These are phyloP conservation scores for Huso huso DNA, from an alignment of 2,797 vertebrate species.

Conservation along the genomic window DNA sequence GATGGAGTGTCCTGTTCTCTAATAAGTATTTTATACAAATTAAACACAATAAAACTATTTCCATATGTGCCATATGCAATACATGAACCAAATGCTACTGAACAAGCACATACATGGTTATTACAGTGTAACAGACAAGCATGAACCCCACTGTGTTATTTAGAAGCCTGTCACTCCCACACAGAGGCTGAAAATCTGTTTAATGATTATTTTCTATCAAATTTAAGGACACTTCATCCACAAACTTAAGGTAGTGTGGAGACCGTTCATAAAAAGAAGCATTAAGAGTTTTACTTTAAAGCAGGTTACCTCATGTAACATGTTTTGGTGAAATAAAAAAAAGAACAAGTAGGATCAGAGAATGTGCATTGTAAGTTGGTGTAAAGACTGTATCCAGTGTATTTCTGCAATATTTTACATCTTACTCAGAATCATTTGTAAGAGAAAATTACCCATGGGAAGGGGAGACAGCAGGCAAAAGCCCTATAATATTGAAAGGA, in stretches of 20 bases:
- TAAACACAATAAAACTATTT: no score
- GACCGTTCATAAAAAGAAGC: neutral
- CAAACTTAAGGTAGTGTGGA: neutral
- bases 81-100: no score
- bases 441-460: neutral
- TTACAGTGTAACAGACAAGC: no score
- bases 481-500: conserved; percentile 13
- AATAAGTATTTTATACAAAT: no score
- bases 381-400: neutral
- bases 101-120: no score
- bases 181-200: neutral
- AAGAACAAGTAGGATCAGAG: conserved; percentile 2
- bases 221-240: conserved; percentile 4
- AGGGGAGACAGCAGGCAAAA: conserved; percentile 4
- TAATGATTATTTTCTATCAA: neutral
- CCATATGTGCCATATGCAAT: no score
- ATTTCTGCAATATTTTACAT: conserved; percentile 3
- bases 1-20: no score
- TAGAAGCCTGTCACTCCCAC: conserved; percentile 3
- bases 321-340: conserved; percentile 10
- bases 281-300: neutral
- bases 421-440: neutral
- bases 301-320: conserved; percentile 3
- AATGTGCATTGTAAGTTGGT: neutral
- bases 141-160: neutral